Percentiles rank a stretch among this genome's conserved stretches.
Evolutionary conservation across 2,113 vertebrate species (phyloP).

Genomic region (Grammomys surdaster): DNA sequence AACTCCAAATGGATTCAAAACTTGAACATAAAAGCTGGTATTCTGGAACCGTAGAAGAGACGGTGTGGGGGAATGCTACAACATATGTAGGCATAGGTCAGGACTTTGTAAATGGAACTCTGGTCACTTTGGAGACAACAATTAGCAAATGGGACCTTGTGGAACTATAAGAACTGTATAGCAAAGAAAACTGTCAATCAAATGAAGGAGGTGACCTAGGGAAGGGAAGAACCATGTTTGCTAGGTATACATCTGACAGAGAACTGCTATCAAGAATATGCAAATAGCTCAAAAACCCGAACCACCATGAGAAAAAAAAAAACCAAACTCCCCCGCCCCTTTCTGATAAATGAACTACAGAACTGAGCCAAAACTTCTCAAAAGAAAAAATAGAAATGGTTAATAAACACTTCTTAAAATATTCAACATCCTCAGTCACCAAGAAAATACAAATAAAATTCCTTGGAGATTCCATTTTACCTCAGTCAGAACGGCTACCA

Average conservation of each 20-base stretch:
- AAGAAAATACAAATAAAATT: neutral
- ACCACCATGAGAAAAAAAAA: neutral
- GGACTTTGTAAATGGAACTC: neutral
- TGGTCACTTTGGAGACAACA: neutral
- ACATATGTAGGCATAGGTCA: neutral
- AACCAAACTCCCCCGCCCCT: neutral
- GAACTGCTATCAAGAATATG: neutral
- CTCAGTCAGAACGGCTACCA: neutral
- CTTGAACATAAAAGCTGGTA: neutral
- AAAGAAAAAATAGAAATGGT: neutral
- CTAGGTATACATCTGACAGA: neutral
- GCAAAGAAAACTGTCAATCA: neutral
- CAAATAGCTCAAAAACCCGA: neutral
- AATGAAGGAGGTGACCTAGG: neutral
- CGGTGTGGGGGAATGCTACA: neutral
- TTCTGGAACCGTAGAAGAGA: neutral
- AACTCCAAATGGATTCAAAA: neutral
- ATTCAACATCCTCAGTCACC: neutral
- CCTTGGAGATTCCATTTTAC: neutral
- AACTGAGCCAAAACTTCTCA: neutral
- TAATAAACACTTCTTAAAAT: neutral
- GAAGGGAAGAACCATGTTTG: neutral
- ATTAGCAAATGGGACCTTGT: too few species aligned
- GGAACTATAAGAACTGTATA: neutral
- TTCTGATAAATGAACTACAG: neutral